Evolutionary conservation across 2,113 vertebrate species (phyloP), one percentile per base, ranked within the genome.

Genomic region (Cheirogaleus medius): DNA sequence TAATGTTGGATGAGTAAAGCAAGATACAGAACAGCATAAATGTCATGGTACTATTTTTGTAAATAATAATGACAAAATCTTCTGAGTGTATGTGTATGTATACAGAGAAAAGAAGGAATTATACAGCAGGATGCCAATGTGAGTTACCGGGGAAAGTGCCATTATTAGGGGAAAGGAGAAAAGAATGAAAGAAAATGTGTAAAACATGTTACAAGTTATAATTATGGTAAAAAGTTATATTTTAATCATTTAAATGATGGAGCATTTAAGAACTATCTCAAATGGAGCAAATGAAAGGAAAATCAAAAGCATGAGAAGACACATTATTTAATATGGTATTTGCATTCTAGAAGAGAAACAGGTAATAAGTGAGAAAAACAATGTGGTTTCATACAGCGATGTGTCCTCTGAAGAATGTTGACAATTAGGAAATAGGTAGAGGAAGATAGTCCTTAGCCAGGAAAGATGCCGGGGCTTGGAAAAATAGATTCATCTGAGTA

Each of bases 181-280:
- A 85, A 74, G 37, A 23, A 54, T 37, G 17, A 5, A 71, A 17
- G 37, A 74, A 91, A 42, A 68, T 74, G 83, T 21, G 8, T n/a
- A 66, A 87, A 94, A 87, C 10, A 42, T 8, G 21, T 78, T 29
- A 63, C 9, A 96, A 87, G 78, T 77, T 23, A 68, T 39, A 23
- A 49, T 87, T 56, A 83, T 29, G 11, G 13, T 68, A 18, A 78
- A 91, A 91, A 64, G 42, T 82, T 90, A 39, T 23, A 76, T 64
- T 91, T 83, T 77, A 90, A 95, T 88, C 63, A 78, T 90, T 88
- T 91, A 89, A 91, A 95, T 95, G 80, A 86, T 32, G 13, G 9
- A 44, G 17, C 12, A 91, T 66, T 29, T 76, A 89, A 91, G 37
- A 93, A 80, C 11, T 29, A 49, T 60, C 34, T 90, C 18, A 37